phyloP scores from a whole-genome alignment of 2,888 invertebrate genomes.

The Drosophila setosimentum region DNA sequence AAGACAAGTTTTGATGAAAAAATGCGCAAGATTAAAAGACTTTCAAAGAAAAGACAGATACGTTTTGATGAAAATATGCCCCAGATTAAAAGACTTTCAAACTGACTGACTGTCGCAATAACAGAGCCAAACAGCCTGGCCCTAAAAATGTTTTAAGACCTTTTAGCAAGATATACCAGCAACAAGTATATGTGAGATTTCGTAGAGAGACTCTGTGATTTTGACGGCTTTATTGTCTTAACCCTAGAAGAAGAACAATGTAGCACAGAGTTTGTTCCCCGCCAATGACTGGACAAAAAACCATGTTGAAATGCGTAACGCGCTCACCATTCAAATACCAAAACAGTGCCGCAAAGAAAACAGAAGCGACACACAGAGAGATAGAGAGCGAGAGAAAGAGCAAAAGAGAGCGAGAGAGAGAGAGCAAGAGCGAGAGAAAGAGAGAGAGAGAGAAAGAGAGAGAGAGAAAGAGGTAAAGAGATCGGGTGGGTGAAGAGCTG shows the following conservation, averaged over 20 bases:
- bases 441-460: not conserved
- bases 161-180: not conserved
- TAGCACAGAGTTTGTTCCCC: constrained; percentile 6
- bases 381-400: not conserved
- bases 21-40: not conserved
- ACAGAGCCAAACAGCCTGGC: constrained; percentile 20
- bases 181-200: constrained; percentile 1
- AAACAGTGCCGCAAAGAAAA: constrained; percentile 4
- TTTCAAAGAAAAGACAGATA: not conserved
- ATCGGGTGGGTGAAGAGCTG: constrained; percentile 1
- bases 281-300: constrained; percentile 36
- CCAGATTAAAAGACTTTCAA: not conserved
- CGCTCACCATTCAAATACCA: constrained; percentile 11
- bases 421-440: not conserved
- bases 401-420: not conserved
- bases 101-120: not conserved
- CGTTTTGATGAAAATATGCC: not conserved
- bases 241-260: constrained; percentile 1
- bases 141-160: constrained; percentile 2
- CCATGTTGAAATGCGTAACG: constrained; percentile 45
- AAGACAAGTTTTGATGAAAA: not conserved
- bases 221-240: constrained; percentile 1
- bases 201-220: constrained; percentile 15
- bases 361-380: not conserved
- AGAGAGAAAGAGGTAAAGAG: not conserved